Base-by-base conservation (phyloP, 2,113 vertebrate genomes). In the Oncorhynchus tshawytscha region DNA sequence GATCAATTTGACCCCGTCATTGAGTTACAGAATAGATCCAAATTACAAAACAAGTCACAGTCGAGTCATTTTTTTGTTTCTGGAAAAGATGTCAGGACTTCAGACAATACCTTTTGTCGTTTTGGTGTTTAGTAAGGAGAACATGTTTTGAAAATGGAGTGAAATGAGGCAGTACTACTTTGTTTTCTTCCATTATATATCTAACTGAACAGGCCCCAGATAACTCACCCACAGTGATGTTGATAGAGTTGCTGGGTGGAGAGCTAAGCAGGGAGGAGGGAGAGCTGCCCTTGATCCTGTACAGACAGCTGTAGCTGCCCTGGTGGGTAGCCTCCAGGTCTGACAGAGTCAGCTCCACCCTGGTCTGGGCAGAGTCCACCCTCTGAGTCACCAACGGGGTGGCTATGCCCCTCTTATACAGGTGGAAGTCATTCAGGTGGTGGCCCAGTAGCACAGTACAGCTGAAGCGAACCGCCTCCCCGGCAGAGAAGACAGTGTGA, bases 291-390 rank as follows among this genome's bases (percentile, higher is more conserved):
- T 82, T 86, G 66, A 92, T 85, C 68, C 87, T 90, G 78, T 93
- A 93, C 24, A 85, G 70, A 81, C 93, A 94, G 68, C 87, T 92
- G 78, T 93, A 94, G 82, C 91, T 93, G 83, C 92, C 92, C 82
- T 94, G 91, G 75, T 93, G 91, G 48, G 85, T 86, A 3, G 81
- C 82, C 75, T 93, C 91, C 51, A 92, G 67, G 70, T 92, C 90
- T 0, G 90, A 87, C 66, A 94, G 76, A 0, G 86, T 92, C 73
- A 94, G 83, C 77, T 92, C 91, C 68, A 89, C 91, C 1, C 64
- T 78, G 34, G 80, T 77, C 75, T 92, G 91, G 39, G 82, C 81
- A 51, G 87, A 87, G n/a, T 91, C 92, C 0, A 87, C 90, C 62
- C 90, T 82, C 85, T 92, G 90, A 1, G 90, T 92, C 24, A 92